phyloP scores from a whole-genome alignment of 2,797 vertebrate genomes.

The Hipposideros larvatus region DNA sequence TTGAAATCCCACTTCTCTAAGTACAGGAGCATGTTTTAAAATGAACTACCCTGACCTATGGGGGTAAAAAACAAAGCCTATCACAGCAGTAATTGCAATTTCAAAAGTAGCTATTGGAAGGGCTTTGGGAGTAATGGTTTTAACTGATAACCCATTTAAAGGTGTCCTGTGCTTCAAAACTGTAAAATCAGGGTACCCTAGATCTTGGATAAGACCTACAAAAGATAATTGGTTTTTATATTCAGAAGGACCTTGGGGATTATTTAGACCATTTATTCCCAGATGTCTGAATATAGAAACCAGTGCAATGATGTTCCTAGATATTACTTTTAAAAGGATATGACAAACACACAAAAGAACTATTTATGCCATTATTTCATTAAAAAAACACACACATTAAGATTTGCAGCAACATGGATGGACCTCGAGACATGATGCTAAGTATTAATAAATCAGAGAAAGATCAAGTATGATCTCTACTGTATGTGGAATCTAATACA shows the following conservation, averaged over 20 bases:
- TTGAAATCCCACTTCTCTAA: constrained; percentile 17
- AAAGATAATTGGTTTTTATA: constrained; percentile 73
- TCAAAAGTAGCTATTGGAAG: background rate
- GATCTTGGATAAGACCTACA: constrained; percentile 57
- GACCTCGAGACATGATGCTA: background rate
- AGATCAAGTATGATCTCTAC: background rate
- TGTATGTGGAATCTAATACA: background rate
- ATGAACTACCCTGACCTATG: background rate
- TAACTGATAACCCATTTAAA: constrained; percentile 61
- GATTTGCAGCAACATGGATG: background rate
- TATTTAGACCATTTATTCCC: constrained; percentile 40
- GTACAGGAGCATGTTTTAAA: background rate
- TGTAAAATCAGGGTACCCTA: constrained; percentile 67
- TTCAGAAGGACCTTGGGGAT: constrained; percentile 23
- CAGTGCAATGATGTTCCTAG: background rate
- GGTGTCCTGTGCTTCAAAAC: constrained; percentile 31
- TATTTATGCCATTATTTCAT: background rate
- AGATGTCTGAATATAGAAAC: constrained; percentile 62
- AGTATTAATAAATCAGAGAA: background rate
- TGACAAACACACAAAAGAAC: background rate
- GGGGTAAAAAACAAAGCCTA: background rate
- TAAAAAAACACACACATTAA: background rate
- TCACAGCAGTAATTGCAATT: background rate
- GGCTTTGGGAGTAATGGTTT: background rate
- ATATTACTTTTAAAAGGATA: background rate